Evolutionary conservation across 2,888 invertebrate genomes (phyloP).

Genomic region (Pogonocherus hispidulus): DNA sequence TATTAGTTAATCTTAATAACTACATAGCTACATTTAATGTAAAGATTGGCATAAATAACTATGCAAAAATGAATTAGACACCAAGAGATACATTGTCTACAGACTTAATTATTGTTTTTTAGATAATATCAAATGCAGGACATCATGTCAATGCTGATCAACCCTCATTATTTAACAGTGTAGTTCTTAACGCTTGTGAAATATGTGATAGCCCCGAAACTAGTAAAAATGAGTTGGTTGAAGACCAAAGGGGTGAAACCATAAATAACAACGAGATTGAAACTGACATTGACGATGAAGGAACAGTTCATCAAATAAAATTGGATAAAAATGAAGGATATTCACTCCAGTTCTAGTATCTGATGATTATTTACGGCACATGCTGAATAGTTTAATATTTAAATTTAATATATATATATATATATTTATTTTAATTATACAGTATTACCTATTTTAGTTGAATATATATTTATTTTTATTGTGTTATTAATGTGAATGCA

Average conservation of each 20-base stretch:
- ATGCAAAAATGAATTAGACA: too few species aligned
- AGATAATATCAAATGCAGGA: conserved; percentile 90
- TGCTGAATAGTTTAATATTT: too few species aligned
- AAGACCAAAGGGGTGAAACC: not conserved
- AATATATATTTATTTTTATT: not conserved
- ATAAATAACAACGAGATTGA: not conserved
- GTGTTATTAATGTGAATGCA: not conserved
- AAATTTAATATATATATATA: too few species aligned
- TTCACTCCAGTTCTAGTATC: not conserved
- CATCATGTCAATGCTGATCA: conserved; percentile 97
- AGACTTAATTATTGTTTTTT: conserved; percentile 52
- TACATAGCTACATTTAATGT: too few species aligned
- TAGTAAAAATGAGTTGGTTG: not conserved
- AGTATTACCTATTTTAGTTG: not conserved
- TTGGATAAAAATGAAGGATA: not conserved
- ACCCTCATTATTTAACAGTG: conserved; percentile 87
- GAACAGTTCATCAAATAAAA: conserved; percentile 7
- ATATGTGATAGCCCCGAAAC: not conserved
- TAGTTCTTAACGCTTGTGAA: conserved; percentile 80
- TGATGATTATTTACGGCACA: too few species aligned
- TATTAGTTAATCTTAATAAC: too few species aligned
- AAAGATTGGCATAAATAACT: too few species aligned
- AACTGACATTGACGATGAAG: conserved; percentile 1
- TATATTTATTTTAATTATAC: not conserved
- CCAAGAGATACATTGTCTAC: too few species aligned